These are phyloP conservation scores for Yponomeuta sedellus DNA, from an alignment of 2,888 invertebrate species.

Conservation along the genomic window DNA sequence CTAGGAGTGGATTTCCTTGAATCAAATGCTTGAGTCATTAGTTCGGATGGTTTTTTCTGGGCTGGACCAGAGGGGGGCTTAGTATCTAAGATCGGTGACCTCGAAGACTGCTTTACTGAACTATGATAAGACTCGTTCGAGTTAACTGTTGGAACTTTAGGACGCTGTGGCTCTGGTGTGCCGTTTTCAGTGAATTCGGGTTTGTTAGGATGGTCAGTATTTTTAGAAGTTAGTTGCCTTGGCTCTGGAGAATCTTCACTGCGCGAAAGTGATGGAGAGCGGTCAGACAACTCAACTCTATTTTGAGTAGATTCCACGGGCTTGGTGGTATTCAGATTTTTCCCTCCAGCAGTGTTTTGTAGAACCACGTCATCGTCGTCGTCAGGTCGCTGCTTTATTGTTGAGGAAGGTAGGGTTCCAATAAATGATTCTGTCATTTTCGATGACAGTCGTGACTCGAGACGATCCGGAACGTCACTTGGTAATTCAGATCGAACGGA, in stretches of 20 bases:
- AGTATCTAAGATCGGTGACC: conserved; percentile 35
- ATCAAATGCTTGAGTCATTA: conserved; percentile 47
- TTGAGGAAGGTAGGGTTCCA: conserved; percentile 52
- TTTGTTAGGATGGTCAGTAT: conserved; percentile 39
- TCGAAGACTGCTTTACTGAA: conserved; percentile 48
- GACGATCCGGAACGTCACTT: conserved; percentile 50
- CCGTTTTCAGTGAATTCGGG: conserved; percentile 32
- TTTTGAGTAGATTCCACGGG: conserved; percentile 33
- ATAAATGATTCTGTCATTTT: conserved; percentile 72
- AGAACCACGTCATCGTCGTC: conserved; percentile 66
- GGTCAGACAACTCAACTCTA: conserved; percentile 56
- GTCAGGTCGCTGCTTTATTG: conserved; percentile 53
- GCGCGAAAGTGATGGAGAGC: conserved; percentile 67
- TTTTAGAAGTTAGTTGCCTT: conserved; percentile 43
- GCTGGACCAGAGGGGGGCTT: conserved; percentile 19
- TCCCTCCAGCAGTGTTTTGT: conserved; percentile 46
- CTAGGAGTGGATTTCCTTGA: conserved; percentile 60
- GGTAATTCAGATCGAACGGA: conserved; percentile 56
- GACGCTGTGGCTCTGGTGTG: conserved; percentile 52
- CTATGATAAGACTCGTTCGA: conserved; percentile 35
- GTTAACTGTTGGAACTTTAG: conserved; percentile 57
- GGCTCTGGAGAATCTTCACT: conserved; percentile 71
- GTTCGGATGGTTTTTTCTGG: conserved; percentile 60
- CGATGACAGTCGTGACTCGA: conserved; percentile 64
- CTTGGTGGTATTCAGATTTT: conserved; percentile 32